These are phyloP conservation scores for Euura saliciscinereae DNA, from an alignment of 1,140 invertebrate species.

Conservation along the genomic window DNA sequence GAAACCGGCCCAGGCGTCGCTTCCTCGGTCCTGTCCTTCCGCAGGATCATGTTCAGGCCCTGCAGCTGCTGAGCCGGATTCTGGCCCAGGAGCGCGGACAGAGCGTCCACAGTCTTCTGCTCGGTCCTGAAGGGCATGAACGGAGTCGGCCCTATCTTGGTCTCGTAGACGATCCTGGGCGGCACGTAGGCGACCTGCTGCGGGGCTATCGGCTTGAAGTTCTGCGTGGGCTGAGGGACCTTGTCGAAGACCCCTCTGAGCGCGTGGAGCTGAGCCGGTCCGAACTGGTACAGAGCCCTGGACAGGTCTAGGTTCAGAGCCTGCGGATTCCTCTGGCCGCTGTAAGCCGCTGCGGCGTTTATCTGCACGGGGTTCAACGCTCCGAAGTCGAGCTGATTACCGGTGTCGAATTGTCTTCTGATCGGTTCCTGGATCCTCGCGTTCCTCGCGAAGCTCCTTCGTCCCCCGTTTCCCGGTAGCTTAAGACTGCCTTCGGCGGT, in stretches of 20 bases:
- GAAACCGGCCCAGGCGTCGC: neutral
- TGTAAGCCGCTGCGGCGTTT: neutral
- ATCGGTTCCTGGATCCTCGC: no score
- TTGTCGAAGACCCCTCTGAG: constrained; percentile 9
- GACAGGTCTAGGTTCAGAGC: neutral
- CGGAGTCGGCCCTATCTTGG: constrained; percentile 27
- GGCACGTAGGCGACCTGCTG: constrained; percentile 24
- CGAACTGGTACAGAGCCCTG: neutral
- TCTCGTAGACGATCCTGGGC: constrained; percentile 28
- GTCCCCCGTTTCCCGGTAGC: no score
- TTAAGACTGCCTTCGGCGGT: neutral
- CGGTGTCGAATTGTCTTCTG: no score
- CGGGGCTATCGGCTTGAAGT: constrained; percentile 22
- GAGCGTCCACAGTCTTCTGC: neutral
- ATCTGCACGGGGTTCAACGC: neutral
- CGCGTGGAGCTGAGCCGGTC: neutral
- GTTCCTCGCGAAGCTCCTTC: no score
- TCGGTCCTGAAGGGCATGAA: constrained; percentile 6
- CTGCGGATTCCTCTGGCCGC: neutral
- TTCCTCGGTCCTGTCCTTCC: neutral
- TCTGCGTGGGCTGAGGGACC: constrained; percentile 11
- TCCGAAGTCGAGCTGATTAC: neutral
- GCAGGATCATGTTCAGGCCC: neutral
- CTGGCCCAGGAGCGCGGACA: neutral
- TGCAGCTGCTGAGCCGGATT: neutral